Evolutionary conservation across 2,888 invertebrate genomes (phyloP).

Genomic region (Orthosia incerta): DNA sequence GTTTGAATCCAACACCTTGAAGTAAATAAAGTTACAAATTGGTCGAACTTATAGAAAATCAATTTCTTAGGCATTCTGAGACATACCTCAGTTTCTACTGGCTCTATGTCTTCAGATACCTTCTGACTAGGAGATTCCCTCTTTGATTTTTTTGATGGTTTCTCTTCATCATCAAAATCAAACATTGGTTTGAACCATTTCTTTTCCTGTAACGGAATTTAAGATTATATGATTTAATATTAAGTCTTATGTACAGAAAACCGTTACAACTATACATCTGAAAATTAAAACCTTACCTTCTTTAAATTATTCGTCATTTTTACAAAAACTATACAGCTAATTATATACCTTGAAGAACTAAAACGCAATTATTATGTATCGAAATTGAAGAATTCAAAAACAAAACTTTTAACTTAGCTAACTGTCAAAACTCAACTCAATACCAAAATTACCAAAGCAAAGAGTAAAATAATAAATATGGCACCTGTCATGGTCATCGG

Average conservation of each 20-base stretch:
- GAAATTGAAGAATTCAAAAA: not conserved
- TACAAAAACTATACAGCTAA: not conserved
- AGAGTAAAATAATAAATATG: no score
- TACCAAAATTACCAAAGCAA: no score
- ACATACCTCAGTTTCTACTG: slow-evolving; percentile 44
- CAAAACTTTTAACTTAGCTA: not conserved
- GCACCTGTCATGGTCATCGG: no score
- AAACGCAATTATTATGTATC: not conserved
- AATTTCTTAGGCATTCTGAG: not conserved
- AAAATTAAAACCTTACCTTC: slow-evolving; percentile 23
- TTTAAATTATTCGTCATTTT: slow-evolving; percentile 33
- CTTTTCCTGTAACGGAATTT: slow-evolving; percentile 71
- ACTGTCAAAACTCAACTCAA: no score
- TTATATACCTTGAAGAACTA: not conserved
- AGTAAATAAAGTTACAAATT: not conserved
- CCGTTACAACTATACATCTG: no score
- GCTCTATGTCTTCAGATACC: not conserved
- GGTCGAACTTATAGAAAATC: not conserved
- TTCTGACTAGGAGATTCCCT: slow-evolving; percentile 41
- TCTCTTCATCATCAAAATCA: slow-evolving; percentile 82
- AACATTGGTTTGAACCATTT: slow-evolving; percentile 86
- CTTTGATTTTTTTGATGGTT: slow-evolving; percentile 70
- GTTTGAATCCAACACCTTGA: slow-evolving; percentile 40
- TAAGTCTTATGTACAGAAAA: not conserved
- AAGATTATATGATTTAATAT: not conserved